Evolutionary conservation across 1,140 invertebrate species (phyloP).

Genomic region (Spodoptera frugiperda): DNA sequence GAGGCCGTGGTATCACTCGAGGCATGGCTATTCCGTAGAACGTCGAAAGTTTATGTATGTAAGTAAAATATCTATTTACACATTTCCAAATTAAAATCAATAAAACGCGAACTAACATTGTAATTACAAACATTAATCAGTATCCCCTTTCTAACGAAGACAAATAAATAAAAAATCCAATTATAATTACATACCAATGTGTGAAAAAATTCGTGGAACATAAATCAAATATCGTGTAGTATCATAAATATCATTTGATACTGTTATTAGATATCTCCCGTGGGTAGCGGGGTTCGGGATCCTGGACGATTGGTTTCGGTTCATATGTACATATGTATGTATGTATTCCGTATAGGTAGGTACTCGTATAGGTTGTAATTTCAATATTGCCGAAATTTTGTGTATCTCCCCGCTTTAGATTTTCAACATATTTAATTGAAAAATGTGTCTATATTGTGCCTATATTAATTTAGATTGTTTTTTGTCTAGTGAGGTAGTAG

Average conservation of each 20-base stretch:
- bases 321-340: neutral
- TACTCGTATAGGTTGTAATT: slow-evolving; percentile 26
- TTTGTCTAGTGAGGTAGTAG: too few species aligned
- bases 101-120: neutral
- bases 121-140: neutral
- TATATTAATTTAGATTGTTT: neutral
- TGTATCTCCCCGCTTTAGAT: too few species aligned
- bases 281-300: neutral
- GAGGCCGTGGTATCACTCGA: too few species aligned
- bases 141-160: neutral
- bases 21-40: too few species aligned
- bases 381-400: slow-evolving; percentile 15
- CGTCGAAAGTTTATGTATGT: too few species aligned
- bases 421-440: too few species aligned
- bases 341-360: neutral
- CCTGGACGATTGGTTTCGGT: slow-evolving; percentile 23
- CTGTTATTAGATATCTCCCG: slow-evolving; percentile 24
- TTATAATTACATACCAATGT: slow-evolving; percentile 18
- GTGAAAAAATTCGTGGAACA: neutral
- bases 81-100: neutral
- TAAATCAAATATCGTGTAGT: slow-evolving; percentile 27
- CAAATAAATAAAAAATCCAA: slow-evolving; percentile 18
- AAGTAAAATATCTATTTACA: too few species aligned
- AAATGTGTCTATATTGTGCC: too few species aligned
- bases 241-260: slow-evolving; percentile 33